These are phyloP conservation scores for Hylomyscus alleni DNA, from an alignment of 2,797 vertebrate genomes.

Conservation along the genomic window DNA sequence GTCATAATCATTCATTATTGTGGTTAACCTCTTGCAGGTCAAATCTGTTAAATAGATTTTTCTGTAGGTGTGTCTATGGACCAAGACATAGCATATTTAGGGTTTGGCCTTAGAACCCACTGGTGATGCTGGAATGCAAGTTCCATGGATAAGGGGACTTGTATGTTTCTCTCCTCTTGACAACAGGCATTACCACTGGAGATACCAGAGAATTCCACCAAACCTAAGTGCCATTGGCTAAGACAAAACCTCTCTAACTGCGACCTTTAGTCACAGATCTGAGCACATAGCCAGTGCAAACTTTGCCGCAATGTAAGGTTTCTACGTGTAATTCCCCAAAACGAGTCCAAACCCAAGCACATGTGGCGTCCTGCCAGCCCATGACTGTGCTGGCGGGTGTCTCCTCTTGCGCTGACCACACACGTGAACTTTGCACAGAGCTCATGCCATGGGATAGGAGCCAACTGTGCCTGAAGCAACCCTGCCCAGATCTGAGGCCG, in stretches of 20 bases:
- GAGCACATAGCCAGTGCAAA: not conserved
- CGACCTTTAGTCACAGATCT: not conserved
- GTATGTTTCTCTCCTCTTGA: not conserved
- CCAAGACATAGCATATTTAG: not conserved
- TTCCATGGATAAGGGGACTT: not conserved
- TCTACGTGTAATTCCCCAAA: not conserved
- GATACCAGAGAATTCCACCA: not conserved
- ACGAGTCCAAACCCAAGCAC: not conserved
- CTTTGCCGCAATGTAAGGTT: not conserved
- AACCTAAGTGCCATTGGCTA: not conserved
- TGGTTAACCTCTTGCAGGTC: not conserved
- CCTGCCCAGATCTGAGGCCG: not conserved
- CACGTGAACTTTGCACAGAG: not conserved
- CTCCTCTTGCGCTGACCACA: rapidly evolving
- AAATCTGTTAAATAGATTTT: not conserved
- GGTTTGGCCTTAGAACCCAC: not conserved
- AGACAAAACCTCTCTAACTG: not conserved
- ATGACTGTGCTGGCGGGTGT: not conserved
- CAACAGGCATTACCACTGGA: not conserved
- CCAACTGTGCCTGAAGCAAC: not conserved
- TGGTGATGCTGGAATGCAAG: not conserved
- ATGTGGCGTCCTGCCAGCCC: not conserved
- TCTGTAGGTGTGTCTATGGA: not conserved
- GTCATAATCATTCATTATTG: not conserved
- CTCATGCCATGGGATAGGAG: not conserved